A percentile compares a stretch with the other conserved stretches of the same genome.
Evolutionary conservation across 2,888 invertebrate species (phyloP).

Genomic region (Cremastinae sp.): DNA sequence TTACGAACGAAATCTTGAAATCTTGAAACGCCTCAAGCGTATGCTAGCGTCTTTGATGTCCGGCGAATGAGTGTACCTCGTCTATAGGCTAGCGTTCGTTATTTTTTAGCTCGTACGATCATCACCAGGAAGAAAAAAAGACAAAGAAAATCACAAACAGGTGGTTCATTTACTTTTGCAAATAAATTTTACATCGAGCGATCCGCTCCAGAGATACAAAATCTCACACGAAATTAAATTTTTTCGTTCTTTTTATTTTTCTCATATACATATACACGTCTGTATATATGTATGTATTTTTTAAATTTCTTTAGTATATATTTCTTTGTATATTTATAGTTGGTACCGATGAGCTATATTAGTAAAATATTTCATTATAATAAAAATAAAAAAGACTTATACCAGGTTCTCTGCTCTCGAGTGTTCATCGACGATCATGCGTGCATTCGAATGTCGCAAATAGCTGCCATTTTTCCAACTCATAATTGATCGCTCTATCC

Average conservation of each 20-base stretch:
- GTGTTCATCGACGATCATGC: constrained; percentile 42
- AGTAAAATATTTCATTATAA: constrained; percentile 62
- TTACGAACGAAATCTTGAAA: no score
- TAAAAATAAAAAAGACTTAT: constrained; percentile 61
- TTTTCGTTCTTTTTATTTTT: constrained; percentile 38
- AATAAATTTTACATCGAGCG: no score
- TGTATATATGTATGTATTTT: constrained; percentile 35
- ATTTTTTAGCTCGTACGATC: no score
- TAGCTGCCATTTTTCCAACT: background rate
- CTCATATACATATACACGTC: constrained; percentile 28
- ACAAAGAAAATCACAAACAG: no score
- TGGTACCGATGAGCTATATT: constrained; percentile 59
- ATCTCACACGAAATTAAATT: constrained; percentile 11
- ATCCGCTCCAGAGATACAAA: no score
- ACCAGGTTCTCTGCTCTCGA: constrained; percentile 48
- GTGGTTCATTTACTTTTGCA: no score
- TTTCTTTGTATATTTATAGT: constrained; percentile 52
- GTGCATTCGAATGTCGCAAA: constrained; percentile 18
- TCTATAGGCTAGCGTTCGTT: no score
- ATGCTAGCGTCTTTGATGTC: no score
- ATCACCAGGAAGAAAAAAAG: no score
- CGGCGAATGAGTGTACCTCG: no score
- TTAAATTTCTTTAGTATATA: constrained; percentile 33
- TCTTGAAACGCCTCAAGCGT: no score
- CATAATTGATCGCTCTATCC: background rate